Evolutionary conservation across 2,113 vertebrate species (phyloP).

Genomic region (Gymnobelideus leadbeateri): DNA sequence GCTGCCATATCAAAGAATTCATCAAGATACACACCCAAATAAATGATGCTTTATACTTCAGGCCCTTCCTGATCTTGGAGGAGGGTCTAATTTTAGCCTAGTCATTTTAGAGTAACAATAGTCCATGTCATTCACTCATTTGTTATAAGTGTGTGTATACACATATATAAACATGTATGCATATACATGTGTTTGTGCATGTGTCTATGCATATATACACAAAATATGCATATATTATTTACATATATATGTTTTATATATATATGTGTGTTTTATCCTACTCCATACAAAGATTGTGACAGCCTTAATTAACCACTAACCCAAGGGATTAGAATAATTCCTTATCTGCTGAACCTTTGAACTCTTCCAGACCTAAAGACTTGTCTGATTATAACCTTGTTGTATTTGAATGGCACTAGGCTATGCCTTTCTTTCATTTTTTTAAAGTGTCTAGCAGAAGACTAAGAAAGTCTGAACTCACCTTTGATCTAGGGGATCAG

Average conservation of each 20-base stretch:
- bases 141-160: not conserved
- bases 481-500: not conserved
- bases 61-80: not conserved
- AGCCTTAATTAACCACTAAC: not conserved
- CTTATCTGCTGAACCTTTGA: not conserved
- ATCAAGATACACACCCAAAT: not conserved
- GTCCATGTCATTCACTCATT: not conserved
- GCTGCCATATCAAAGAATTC: not conserved
- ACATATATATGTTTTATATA: not conserved
- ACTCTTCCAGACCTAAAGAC: not conserved
- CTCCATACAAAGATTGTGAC: not conserved
- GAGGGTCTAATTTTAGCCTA: not conserved
- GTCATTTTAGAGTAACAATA: not conserved
- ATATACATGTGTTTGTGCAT: not conserved
- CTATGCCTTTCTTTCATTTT: not conserved
- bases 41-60: not conserved
- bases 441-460: not conserved
- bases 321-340: not conserved
- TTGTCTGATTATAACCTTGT: not conserved
- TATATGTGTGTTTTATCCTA: not conserved
- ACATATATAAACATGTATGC: too few relatives aligned
- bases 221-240: not conserved
- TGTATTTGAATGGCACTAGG: not conserved
- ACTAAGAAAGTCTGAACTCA: not conserved
- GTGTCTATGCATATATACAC: not conserved